Evolutionary conservation across 1,140 invertebrate species (phyloP), one percentile per base, ranked within the genome.

Genomic region (Aphis gossypii): DNA sequence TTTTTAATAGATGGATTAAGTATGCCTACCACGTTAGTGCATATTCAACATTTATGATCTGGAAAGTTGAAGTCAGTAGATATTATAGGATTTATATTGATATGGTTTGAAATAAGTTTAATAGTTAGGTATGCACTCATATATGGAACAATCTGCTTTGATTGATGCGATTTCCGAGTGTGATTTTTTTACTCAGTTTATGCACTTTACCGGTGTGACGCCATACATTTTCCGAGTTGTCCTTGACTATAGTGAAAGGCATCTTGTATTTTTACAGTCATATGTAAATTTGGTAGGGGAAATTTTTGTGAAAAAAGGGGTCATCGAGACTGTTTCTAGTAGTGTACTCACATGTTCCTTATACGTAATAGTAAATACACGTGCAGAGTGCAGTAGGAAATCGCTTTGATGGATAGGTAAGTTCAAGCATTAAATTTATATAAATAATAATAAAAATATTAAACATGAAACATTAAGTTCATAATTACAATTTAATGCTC

Each of bases 181-280:
- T 44, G 8, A 41, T 93, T 86, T 86, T 93, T 93, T 83, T 83
- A 54, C 92, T 93, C 14, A n/a, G 82, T 86, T 86, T 93, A 86
- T 86, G 82, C 82, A 86, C 82, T 41, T 93, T 86, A 86, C 41
- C 68, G 44, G 84, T 93, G 56, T 93, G 92, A 93, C 92, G 92
- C 84, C 92, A 93, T 86, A 84, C 38, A 93, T 93, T 93, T 93
- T 93, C 92, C 92, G 92, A 93, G 51, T 86, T 93, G 92, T 93
- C 92, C 92, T 93, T 93, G 92, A 84, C 92, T 83, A 92, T 68
- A 93, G 92, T 93, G 92, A 93, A 93, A 93, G 92, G 92, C 35
- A 46, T 93, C 76, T 93, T 25, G 82, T 93, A 30, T 90, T 60
- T 84, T 84, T 83, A 51, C 38, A 25, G 44, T 11, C 46, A 38